Base-by-base conservation (phyloP, 1,140 invertebrate species). In the Zophobas morio region DNA sequence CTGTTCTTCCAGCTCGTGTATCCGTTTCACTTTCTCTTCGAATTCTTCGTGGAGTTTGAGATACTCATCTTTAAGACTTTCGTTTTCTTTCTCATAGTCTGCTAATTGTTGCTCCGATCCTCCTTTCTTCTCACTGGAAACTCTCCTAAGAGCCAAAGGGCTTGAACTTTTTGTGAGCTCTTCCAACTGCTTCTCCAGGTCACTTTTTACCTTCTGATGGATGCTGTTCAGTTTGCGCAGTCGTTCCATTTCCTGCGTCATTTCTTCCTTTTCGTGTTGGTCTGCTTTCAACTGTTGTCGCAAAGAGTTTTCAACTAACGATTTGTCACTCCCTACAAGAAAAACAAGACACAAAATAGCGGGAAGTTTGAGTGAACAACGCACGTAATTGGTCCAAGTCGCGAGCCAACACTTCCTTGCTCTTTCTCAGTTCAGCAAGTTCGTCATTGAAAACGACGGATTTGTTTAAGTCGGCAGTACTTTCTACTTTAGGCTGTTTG, bases 241-340 rank as follows among this genome's bases (percentile, higher is more conserved):
- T 1, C 1, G 35, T 32, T 53, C 6, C 66, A 2, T 42, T 49
- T 36, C 35, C 40, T 34, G n/a, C 34, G 37, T 57, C 35, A 57
- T 4, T n/a, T 57, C 1, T 46, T 78, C 54, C 32, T 40, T 2
- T 75, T 78, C 49, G 47, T 56, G 1, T 51, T 76, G 3, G 42
- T 8, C 3, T 4, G 3, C 42, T 46, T 46, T 3, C 42, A 46
- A 8, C 42, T 46, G 3, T 8, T 4, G 3, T 46, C 8, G 3
- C 42, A 46, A 46, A 46, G 3, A 3, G 3, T 46, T 46, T 8
- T 46, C 3, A 8, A 46, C 8, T 8, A 8, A 4, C 3, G 8
- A 8, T 8, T 46, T 46, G 3, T 46, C 42, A 3, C 8, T 46
- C 3, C 42, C 42, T 46, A 4, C 3, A 46, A 46, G 3, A 46